These are phyloP conservation scores for Mechanitis mazaeus DNA, from an alignment of 2,888 invertebrate genomes.

Conservation along the genomic window DNA sequence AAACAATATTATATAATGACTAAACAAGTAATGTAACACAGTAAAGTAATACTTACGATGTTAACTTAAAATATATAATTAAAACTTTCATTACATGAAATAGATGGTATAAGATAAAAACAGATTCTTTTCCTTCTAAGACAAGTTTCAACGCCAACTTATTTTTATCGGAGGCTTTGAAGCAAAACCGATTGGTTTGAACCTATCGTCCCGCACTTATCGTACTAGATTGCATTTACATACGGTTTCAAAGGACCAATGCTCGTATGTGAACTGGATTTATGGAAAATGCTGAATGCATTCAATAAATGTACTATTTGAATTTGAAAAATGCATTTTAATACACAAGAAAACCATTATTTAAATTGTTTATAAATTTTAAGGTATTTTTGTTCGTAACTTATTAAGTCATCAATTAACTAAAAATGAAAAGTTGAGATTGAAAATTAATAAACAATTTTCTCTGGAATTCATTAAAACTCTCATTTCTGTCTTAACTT, in stretches of 20 bases:
- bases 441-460: constrained; percentile 1
- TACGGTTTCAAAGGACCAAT: constrained; percentile 29
- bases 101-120: neutral
- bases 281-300: constrained; percentile 22
- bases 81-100: neutral
- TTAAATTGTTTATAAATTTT: no score
- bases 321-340: constrained; percentile 14
- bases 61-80: no score
- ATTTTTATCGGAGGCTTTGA: neutral
- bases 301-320: constrained; percentile 15
- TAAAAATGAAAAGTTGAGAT: no score
- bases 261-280: constrained; percentile 27
- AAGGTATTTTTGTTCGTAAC: no score
- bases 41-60: no score
- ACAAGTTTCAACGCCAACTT: neutral
- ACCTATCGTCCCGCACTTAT: constrained; percentile 22
- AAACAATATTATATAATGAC: no score
- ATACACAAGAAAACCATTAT: constrained; percentile 12
- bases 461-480: constrained; percentile 13
- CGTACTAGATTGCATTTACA: constrained; percentile 27
- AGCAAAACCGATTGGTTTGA: constrained; percentile 11
- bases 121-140: neutral
- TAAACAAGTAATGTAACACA: no score
- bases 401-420: no score
- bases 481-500: constrained; percentile 16